phyloP scores from a whole-genome alignment of 2,113 vertebrate species.

The Galbula dea region DNA sequence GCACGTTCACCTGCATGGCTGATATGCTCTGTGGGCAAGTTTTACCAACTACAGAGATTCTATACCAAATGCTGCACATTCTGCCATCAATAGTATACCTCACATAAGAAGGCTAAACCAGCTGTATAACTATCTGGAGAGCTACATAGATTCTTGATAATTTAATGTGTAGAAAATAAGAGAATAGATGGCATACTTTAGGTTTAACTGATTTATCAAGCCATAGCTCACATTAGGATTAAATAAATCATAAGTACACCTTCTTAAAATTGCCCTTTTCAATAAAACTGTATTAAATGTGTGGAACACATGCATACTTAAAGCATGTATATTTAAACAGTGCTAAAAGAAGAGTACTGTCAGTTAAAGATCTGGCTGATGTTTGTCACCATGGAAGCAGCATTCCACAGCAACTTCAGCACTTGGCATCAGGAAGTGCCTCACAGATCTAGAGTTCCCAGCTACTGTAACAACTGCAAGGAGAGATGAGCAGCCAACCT shows the following conservation, averaged over 20 bases:
- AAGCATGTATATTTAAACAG: not conserved
- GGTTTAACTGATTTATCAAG: not conserved
- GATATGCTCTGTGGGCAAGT: not conserved
- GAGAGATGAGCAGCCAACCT: not conserved
- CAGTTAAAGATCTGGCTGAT: not conserved
- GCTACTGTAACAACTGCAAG: not conserved
- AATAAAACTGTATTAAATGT: not conserved
- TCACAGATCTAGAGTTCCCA: not conserved
- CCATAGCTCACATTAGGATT: not conserved
- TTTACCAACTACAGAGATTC: not conserved
- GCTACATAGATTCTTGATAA: not conserved
- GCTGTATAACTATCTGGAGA: not conserved
- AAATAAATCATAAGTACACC: not conserved
- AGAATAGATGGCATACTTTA: not conserved
- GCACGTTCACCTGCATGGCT: not conserved
- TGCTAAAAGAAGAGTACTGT: not conserved
- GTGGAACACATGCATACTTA: not conserved
- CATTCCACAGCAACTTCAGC: not conserved
- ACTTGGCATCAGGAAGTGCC: not conserved
- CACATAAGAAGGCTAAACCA: not conserved
- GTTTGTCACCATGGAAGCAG: not conserved
- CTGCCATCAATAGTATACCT: not conserved
- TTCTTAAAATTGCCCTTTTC: not conserved
- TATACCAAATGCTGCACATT: not conserved
- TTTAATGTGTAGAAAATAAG: not conserved